Base-by-base conservation (phyloP, 2,888 invertebrate genomes). In the Sminthurides aquaticus region DNA sequence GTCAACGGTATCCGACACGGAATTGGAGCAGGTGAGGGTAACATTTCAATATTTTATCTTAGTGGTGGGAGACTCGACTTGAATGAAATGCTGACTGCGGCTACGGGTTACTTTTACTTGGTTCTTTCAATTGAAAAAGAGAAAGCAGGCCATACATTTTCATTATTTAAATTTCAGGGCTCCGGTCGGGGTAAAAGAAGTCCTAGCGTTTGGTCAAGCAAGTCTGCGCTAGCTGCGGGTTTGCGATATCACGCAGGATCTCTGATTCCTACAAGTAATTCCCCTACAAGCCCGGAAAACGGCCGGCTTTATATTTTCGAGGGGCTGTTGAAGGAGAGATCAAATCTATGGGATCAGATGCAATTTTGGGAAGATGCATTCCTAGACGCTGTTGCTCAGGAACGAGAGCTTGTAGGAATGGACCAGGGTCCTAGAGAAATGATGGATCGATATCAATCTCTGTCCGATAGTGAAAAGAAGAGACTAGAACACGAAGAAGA, bases 361-460 rank as follows among this genome's bases (percentile, higher is more conserved):
- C 94, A 95, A 77, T 99, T 99, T 80, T 99, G 99, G 99, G 99
- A 99, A 79, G 98, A 99, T 78, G 91, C 95, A 0, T 99, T 99
- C 78, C 82, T 98, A 64, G 99, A 99, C 80, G 96, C 98, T 0
- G 98, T 99, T 1, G 84, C 85, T 25, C 98, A 99, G 79, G 99
- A 99, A 78, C 83, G 99, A 25, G 99, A 99, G 77, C 93, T 98
- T 86, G 91, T 98, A 74, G 96, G 99, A 62, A 97, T 99, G 97
- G 99, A 99, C 82, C 98, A 99, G 83, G 96, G 97, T 24, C 95
- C 97, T 43, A 87, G 90, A 63, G 97, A 97, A 81, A 97, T 98
- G 97, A 96, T 98, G 93, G 97, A 97, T 76, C 85, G 86, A 74
- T 97, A 97, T 80, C 93, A 91, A 77, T 87, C 89, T 62, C 81